A percentile compares a stretch with the other conserved stretches of the same genome.
Evolutionary conservation across 2,113 vertebrate genomes (phyloP).

Genomic region (Oncorhynchus clarkii): DNA sequence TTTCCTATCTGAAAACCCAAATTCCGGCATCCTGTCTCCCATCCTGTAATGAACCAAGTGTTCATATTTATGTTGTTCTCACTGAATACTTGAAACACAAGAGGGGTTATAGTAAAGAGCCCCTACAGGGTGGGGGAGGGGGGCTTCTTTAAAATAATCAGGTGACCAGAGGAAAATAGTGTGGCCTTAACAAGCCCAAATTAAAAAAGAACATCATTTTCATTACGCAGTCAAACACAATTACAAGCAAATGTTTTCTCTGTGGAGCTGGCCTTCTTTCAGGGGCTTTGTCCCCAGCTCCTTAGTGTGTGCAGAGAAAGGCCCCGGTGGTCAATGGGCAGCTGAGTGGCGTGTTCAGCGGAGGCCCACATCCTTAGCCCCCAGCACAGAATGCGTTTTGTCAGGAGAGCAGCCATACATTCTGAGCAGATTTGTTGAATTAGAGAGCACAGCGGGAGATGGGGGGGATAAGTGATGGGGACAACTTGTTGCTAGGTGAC

Average conservation of each 20-base stretch:
- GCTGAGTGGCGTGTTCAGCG: slow-evolving; percentile 94
- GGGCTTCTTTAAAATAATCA: slow-evolving; percentile 88
- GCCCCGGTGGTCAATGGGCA: slow-evolving; percentile 95
- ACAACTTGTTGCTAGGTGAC: slow-evolving; percentile 99
- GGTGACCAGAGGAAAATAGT: slow-evolving; percentile 86
- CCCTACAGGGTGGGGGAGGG: slow-evolving; percentile 58
- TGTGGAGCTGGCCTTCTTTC: slow-evolving; percentile 91
- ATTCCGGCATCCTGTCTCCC: slow-evolving; percentile 50
- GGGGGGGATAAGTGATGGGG: slow-evolving; percentile 58
- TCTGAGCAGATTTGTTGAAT: slow-evolving; percentile 99
- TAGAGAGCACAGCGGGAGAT: slow-evolving; percentile 95
- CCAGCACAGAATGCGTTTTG: slow-evolving; percentile 86
- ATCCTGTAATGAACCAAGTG: slow-evolving; percentile 69
- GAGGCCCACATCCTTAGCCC: slow-evolving; percentile 92
- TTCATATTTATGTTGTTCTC: slow-evolving; percentile 72
- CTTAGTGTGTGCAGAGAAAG: slow-evolving; percentile 96
- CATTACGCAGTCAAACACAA: slow-evolving; percentile 99
- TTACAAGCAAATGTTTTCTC: slow-evolving; percentile 99
- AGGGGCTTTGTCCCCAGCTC: slow-evolving; percentile 87
- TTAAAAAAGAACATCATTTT: slow-evolving; percentile 99
- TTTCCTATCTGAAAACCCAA: slow-evolving; percentile 49
- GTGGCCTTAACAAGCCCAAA: slow-evolving; percentile 97
- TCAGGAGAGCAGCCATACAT: slow-evolving; percentile 93
- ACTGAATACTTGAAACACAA: slow-evolving; percentile 72
- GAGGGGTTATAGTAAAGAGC: slow-evolving; percentile 75